These are phyloP conservation scores for Mixornis gularis DNA, from an alignment of 2,113 vertebrate species.

Conservation along the genomic window DNA sequence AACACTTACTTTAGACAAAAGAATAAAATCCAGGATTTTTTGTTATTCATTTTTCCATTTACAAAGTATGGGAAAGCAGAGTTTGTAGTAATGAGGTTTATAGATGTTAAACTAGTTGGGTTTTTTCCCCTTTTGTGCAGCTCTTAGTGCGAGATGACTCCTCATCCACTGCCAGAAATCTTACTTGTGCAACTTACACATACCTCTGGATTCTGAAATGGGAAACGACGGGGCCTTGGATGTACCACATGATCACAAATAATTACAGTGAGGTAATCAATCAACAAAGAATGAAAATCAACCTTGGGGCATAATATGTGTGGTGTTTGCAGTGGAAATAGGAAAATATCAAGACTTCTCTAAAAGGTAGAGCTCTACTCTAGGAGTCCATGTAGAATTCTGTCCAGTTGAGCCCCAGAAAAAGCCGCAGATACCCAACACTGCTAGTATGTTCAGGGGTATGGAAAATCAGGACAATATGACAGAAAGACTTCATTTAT, in stretches of 20 bases:
- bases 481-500: neutral
- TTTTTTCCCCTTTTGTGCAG: neutral
- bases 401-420: neutral
- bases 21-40: neutral
- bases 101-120: neutral
- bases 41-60: neutral
- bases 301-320: accelerated
- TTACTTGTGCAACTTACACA: neutral
- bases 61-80: neutral
- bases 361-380: neutral
- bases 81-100: neutral
- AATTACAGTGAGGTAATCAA: neutral
- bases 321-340: neutral
- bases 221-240: neutral
- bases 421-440: neutral
- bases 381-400: neutral
- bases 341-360: neutral
- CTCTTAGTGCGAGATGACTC: neutral
- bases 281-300: neutral
- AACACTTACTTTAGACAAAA: neutral
- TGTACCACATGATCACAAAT: neutral
- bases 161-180: neutral
- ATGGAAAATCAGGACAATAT: neutral
- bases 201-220: neutral
- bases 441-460: neutral